A percentile compares a stretch with the other conserved stretches of the same genome.
These are phyloP conservation scores for Hirudinaria manillensis DNA, from an alignment of 2,888 invertebrate species.

Conservation along the genomic window DNA sequence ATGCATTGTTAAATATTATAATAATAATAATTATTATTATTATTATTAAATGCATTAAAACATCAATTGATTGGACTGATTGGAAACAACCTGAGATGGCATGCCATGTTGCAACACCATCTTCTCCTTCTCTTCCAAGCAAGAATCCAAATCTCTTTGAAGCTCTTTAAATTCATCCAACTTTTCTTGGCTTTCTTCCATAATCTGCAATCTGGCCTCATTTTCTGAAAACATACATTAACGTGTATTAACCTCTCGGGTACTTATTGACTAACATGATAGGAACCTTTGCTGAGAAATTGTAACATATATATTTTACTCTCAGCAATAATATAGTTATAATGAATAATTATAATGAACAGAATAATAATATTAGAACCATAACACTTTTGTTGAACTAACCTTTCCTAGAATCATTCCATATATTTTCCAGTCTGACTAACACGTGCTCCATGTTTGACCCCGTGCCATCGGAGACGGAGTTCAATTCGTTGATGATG, in stretches of 20 bases:
- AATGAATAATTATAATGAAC: too few relatives aligned
- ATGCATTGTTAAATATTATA: too few relatives aligned
- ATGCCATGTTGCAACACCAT: conserved; percentile 66
- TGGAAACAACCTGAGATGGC: background rate
- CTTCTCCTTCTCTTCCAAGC: conserved; percentile 86
- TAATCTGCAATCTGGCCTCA: conserved; percentile 22
- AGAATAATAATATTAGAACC: too few relatives aligned
- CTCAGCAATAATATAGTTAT: too few relatives aligned
- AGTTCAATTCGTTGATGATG: background rate
- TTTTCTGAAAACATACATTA: background rate
- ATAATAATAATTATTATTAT: too few relatives aligned
- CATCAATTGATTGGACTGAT: too few relatives aligned
- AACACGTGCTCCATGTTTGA: background rate
- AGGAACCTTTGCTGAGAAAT: too few relatives aligned
- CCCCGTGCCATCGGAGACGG: background rate
- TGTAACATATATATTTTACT: too few relatives aligned
- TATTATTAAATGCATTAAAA: too few relatives aligned
- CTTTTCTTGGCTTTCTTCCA: conserved; percentile 64
- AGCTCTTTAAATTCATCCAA: conserved; percentile 86
- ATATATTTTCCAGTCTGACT: background rate
- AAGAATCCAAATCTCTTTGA: conserved; percentile 72
- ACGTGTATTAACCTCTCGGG: background rate
- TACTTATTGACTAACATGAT: background rate
- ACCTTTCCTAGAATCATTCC: background rate
- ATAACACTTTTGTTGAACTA: too few relatives aligned